These are phyloP conservation scores for Epinephelus fuscoguttatus DNA, from an alignment of 2,113 vertebrate genomes.

Conservation along the genomic window DNA sequence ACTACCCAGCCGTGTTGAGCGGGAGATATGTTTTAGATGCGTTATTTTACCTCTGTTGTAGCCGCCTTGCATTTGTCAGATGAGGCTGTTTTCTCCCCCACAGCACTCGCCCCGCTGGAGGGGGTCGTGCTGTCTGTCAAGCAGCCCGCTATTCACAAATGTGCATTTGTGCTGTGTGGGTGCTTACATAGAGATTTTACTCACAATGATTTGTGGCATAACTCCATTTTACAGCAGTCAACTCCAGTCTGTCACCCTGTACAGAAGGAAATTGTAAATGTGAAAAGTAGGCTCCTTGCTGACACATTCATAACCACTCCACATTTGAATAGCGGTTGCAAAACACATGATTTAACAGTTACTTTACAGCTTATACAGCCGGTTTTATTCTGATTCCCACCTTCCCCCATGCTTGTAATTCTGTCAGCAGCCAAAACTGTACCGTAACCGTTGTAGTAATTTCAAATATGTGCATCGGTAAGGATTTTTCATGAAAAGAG, in stretches of 20 bases:
- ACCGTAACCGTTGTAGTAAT: slow-evolving; percentile 12
- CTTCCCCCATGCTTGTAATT: slow-evolving; percentile 1
- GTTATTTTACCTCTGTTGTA: slow-evolving; percentile 17
- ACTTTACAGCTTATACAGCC: slow-evolving; percentile 44
- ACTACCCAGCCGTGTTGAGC: slow-evolving; percentile 22
- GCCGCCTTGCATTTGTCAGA: slow-evolving; percentile 30
- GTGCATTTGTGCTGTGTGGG: slow-evolving; percentile 58
- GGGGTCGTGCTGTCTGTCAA: slow-evolving; percentile 50
- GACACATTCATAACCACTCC: slow-evolving; percentile 63
- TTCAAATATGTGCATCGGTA: slow-evolving; percentile 59
- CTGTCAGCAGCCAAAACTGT: slow-evolving; percentile 7
- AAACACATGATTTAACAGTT: slow-evolving; percentile 65
- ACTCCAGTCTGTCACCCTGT: slow-evolving; percentile 60
- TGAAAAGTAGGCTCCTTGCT: slow-evolving; percentile 62
- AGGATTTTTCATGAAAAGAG: background rate
- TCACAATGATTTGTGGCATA: slow-evolving; percentile 65
- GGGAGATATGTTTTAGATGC: background rate
- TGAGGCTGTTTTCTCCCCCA: slow-evolving; percentile 1
- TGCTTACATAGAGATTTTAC: slow-evolving; percentile 65
- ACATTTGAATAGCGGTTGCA: slow-evolving; percentile 57
- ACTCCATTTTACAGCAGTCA: slow-evolving; percentile 74
- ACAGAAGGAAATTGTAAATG: slow-evolving; percentile 61
- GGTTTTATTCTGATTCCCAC: slow-evolving; percentile 37
- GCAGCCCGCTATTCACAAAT: slow-evolving; percentile 60
- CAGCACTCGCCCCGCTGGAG: background rate